A percentile compares a stretch with the other conserved stretches of the same genome.
phyloP scores from a whole-genome alignment of 37 sponge, comb jelly and placozoan species.

The Ephydatia muelleri region DNA sequence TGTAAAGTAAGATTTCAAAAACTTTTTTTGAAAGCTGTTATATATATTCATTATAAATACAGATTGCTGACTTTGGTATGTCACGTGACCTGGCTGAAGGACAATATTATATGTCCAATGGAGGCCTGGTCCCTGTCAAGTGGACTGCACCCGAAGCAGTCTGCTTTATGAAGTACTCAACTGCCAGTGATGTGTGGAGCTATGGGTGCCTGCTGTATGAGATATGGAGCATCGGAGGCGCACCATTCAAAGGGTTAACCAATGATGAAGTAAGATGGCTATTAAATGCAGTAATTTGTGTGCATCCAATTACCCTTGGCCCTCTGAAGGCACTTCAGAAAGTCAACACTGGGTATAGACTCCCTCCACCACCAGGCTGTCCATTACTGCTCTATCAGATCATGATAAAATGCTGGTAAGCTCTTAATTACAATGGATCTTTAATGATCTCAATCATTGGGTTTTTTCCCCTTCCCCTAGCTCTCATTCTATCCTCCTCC shows the following conservation, averaged over 20 bases:
- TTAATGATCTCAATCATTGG: no score
- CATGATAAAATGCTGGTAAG: slow-evolving; percentile 9
- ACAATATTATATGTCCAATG: not conserved
- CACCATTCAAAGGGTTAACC: not conserved
- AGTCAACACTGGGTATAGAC: slow-evolving; percentile 26
- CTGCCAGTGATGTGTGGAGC: slow-evolving; percentile 1
- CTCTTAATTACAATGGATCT: not conserved
- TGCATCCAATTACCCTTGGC: not conserved
- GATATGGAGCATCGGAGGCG: not conserved
- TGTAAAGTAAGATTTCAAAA: not conserved
- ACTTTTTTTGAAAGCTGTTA: not conserved
- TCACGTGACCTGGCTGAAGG: not conserved
- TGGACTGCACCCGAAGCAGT: not conserved
- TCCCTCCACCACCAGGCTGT: slow-evolving; percentile 11
- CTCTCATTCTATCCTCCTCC: no score
- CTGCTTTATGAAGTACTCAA: not conserved
- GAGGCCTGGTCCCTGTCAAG: not conserved
- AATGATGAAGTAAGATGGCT: not conserved
- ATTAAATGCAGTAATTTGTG: not conserved
- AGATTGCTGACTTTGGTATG: not conserved
- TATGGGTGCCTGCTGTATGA: slow-evolving; percentile 8
- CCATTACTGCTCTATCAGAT: not conserved
- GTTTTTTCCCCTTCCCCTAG: no score
- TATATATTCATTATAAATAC: not conserved
- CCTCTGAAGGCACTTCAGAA: slow-evolving; percentile 11